Evolutionary conservation across 30 jellyfish, hydroid and myxozoan genomes (phyloP).

Genomic region (Chironex yamaguchii): DNA sequence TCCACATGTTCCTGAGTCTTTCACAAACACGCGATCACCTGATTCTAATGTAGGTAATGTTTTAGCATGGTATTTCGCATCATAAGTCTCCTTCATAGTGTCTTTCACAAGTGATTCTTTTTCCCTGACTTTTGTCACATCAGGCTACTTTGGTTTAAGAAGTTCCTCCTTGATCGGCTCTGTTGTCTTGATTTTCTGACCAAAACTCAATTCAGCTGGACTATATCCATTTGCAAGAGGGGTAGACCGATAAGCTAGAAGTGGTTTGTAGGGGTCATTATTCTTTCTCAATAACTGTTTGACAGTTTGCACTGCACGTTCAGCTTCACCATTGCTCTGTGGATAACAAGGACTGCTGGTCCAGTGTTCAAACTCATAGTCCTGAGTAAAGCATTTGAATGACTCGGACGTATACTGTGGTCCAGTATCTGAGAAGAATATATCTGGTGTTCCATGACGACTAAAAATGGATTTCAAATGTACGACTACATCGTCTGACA

Average conservation of each 20-base stretch:
- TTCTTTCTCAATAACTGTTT: conserved; percentile 23
- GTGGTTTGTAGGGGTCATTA: conserved; percentile 44
- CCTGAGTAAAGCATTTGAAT: no score
- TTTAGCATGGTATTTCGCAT: conserved; percentile 42
- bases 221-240: conserved; percentile 45
- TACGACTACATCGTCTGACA: no score
- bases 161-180: conserved; percentile 3
- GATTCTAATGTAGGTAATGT: conserved; percentile 37
- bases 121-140: conserved; percentile 8
- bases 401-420: no score
- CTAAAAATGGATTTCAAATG: conserved; percentile 11
- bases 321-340: conserved; percentile 62
- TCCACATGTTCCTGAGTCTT: conserved; percentile 40
- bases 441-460: conserved; percentile 66
- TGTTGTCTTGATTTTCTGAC: conserved; percentile 27
- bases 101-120: conserved; percentile 38
- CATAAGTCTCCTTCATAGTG: no score
- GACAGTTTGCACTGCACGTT: conserved; percentile 60
- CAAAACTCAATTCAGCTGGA: conserved; percentile 38
- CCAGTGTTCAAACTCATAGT: no score
- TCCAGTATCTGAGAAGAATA: conserved; percentile 60
- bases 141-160: conserved; percentile 41
- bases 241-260: conserved; percentile 66
- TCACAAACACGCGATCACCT: conserved; percentile 42
- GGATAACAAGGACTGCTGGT: conserved; percentile 63